A percentile compares a stretch with the other conserved stretches of the same genome.
Evolutionary conservation across 2,113 vertebrate species (phyloP).

Genomic region (Macroglossus sobrinus): DNA sequence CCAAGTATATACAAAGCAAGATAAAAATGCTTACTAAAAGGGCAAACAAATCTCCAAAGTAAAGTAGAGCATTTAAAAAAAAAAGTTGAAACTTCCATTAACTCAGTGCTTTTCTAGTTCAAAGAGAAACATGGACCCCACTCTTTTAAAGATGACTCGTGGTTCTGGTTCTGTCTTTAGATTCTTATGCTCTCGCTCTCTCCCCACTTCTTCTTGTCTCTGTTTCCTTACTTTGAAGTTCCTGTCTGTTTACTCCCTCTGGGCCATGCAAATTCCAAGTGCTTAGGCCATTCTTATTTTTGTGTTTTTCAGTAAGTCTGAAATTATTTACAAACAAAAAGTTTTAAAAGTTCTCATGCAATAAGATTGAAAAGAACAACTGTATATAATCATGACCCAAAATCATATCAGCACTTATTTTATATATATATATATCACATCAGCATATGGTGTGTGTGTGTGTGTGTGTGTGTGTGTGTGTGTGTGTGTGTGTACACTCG

Average conservation of each 20-base stretch:
- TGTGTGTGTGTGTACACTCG: too few species aligned
- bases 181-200: not conserved
- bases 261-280: not conserved
- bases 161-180: not conserved
- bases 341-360: not conserved
- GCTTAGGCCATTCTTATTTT: not conserved
- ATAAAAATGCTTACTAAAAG: not conserved
- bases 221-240: not conserved
- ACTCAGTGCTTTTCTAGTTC: not conserved
- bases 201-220: not conserved
- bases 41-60: not conserved
- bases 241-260: not conserved
- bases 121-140: too few species aligned
- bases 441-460: too few species aligned
- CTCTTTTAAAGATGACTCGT: not conserved
- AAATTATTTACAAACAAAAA: not conserved
- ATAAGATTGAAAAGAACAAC: not conserved
- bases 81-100: not conserved
- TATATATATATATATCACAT: too few species aligned
- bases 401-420: not conserved
- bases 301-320: not conserved
- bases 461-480: rapidly evolving
- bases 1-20: not conserved
- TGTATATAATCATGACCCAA: not conserved
- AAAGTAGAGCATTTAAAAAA: not conserved